Evolutionary conservation across 2,888 invertebrate genomes (phyloP), one percentile per base, ranked within the genome.

Genomic region (Pheosia gnoma): DNA sequence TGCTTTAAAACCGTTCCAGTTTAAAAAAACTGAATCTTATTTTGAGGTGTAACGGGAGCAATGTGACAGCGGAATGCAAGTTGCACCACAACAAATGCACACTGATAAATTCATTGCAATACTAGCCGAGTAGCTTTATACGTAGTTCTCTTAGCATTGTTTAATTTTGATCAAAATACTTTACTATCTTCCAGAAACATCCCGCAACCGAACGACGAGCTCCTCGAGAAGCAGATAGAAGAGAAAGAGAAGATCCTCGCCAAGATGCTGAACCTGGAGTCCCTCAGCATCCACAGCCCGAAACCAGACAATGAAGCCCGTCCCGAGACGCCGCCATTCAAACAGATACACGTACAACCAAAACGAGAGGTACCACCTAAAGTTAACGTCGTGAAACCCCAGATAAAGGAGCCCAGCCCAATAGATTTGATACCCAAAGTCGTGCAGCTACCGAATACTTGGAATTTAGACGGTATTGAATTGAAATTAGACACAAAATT

Each of bases 211-310:
- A 89, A 94, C 76, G 96, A 95, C 83, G 95, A 95, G 4, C 94
- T 95, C 0, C 95, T 97, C 58, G 95, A 95, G 72, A 95, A 95
- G 71, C 96, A 97, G 70, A 96, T 97, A 52, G 96, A 95, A 81
- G 94, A 95, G 68, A 97, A 97, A 82, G 97, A 97, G 75, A 96
- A 95, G 82, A 94, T 96, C 36, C 85, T 96, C 11, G 96, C 96
- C 0, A 95, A 95, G 78, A 93, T 96, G 81, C 87, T 96, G 43
- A 95, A 95, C 80, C 91, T 96, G 55, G 95, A 96, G 59, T 93
- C 93, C 0, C 82, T 91, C 37, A 91, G 90, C 75, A 90, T 91
- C 62, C 73, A 72, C 64, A 64, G 62, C 1, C 62, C 66, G 10
- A 77, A 75, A 59, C 13, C 57, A 0, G 75, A 72, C 3, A 53